phyloP scores from a whole-genome alignment of 2,113 vertebrate genomes.

The Corythornis vintsioides region DNA sequence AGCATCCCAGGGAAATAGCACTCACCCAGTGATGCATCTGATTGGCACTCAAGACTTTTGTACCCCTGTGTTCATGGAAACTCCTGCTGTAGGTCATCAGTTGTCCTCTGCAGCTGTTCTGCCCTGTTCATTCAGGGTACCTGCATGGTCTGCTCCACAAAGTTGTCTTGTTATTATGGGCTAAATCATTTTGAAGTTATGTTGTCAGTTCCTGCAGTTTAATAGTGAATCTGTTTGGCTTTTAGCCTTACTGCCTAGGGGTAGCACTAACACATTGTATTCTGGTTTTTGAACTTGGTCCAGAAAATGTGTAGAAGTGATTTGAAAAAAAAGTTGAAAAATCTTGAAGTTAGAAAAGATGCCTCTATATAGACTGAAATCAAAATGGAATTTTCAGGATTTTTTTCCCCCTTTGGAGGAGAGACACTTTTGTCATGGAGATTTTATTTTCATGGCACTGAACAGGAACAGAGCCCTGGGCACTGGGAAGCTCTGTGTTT shows the following conservation, averaged over 20 bases:
- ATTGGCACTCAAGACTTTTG: neutral
- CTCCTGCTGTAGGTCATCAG: neutral
- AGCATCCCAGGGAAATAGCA: neutral
- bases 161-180: neutral
- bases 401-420: neutral
- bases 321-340: neutral
- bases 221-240: neutral
- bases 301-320: neutral
- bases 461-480: neutral
- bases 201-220: neutral
- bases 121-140: neutral
- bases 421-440: neutral
- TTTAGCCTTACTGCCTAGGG: neutral
- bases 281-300: neutral
- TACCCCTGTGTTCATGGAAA: rapidly evolving
- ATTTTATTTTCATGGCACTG: neutral
- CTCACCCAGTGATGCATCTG: neutral
- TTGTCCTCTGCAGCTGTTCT: neutral
- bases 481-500: neutral
- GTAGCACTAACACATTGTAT: neutral
- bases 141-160: neutral
- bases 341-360: neutral
- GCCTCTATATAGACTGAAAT: neutral
- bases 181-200: neutral
- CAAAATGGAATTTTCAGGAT: neutral